Percentiles rank a stretch among this genome's conserved stretches.
phyloP scores from a whole-genome alignment of 2,113 vertebrate genomes.

The Lethenteron camtschaticum region DNA sequence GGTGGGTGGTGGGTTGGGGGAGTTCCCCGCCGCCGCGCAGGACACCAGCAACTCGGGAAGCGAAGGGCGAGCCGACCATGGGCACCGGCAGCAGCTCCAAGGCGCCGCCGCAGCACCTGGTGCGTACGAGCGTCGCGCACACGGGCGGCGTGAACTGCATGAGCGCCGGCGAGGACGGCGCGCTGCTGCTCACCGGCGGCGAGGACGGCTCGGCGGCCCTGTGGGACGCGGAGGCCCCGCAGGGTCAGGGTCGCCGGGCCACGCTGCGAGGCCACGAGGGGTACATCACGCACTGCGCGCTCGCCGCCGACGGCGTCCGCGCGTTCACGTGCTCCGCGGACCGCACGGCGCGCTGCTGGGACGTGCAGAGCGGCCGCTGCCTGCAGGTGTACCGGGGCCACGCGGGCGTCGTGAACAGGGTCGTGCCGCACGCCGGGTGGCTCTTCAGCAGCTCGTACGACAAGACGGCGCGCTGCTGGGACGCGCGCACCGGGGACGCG shows the following conservation, averaged over 20 bases:
- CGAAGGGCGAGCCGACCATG: conserved; percentile 16
- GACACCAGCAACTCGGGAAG: background rate
- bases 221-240: conserved; percentile 35
- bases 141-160: conserved; percentile 44
- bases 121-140: conserved; percentile 26
- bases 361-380: conserved; percentile 29
- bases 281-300: conserved; percentile 41
- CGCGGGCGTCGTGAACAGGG: conserved; percentile 29
- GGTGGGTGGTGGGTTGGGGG: no score
- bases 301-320: conserved; percentile 36
- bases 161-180: conserved; percentile 38
- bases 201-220: conserved; percentile 38
- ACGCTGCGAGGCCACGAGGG: conserved; percentile 27
- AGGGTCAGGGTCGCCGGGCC: conserved; percentile 15
- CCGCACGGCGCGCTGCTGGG: conserved; percentile 35
- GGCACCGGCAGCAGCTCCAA: conserved; percentile 30
- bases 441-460: conserved; percentile 45
- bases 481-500: conserved; percentile 25
- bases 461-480: conserved; percentile 36
- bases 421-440: conserved; percentile 28
- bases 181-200: conserved; percentile 31
- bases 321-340: conserved; percentile 41
- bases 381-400: conserved; percentile 35
- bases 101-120: conserved; percentile 16
- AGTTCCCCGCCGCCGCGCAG: no score